Evolutionary conservation across 2,797 vertebrate genomes (phyloP).

Genomic region (Dipus sagitta): DNA sequence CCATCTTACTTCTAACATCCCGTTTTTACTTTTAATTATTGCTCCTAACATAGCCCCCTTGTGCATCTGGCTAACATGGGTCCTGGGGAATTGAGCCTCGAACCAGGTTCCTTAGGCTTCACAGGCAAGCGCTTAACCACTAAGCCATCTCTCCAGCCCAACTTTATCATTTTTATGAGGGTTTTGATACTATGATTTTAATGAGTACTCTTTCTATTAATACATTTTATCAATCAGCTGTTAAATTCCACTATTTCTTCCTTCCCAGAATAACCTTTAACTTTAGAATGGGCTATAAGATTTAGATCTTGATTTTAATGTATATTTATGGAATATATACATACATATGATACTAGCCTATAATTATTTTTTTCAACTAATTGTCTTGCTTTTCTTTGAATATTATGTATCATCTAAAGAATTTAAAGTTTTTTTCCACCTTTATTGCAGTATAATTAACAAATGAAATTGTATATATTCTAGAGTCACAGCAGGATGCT

Average conservation of each 20-base stretch:
- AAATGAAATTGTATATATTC: not conserved
- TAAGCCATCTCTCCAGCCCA: too few relatives aligned
- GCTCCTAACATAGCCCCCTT: too few relatives aligned
- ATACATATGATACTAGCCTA: not conserved
- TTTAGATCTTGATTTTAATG: not conserved
- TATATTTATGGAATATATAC: not conserved
- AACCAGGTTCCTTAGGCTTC: too few relatives aligned
- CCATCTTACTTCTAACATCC: too few relatives aligned
- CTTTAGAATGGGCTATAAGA: not conserved
- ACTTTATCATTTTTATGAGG: not conserved
- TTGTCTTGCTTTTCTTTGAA: not conserved
- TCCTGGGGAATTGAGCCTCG: too few relatives aligned
- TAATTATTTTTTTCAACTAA: too few relatives aligned
- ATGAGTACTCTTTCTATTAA: not conserved
- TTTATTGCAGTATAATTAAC: not conserved
- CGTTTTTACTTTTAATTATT: too few relatives aligned
- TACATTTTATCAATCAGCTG: not conserved
- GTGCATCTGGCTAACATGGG: too few relatives aligned
- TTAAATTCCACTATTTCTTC: not conserved
- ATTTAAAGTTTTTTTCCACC: not conserved
- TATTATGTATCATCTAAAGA: slow-evolving; percentile 6
- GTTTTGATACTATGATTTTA: not conserved
- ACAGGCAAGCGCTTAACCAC: too few relatives aligned
- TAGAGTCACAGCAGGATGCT: not conserved
- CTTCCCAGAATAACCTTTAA: not conserved